These are phyloP conservation scores for Mechanitis messenoides DNA, from an alignment of 2,888 invertebrate genomes.

Conservation along the genomic window DNA sequence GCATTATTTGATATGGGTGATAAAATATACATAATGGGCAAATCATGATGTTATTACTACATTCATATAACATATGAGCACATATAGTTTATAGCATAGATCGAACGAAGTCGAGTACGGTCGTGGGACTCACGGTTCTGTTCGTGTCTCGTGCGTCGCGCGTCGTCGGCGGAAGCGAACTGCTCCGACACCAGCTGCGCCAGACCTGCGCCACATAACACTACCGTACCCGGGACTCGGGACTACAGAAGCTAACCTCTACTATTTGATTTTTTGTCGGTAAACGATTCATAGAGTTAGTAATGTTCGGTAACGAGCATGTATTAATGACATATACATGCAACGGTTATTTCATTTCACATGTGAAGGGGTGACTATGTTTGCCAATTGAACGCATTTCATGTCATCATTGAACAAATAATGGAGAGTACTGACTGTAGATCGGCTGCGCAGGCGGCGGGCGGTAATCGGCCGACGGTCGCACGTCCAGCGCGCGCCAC, in stretches of 20 bases:
- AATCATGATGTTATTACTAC: too few relatives aligned
- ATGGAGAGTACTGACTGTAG: conserved; percentile 51
- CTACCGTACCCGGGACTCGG: conserved; percentile 18
- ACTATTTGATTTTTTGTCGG: too few relatives aligned
- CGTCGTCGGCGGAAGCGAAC: conserved; percentile 52
- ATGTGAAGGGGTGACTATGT: not conserved
- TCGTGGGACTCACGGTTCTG: conserved; percentile 43
- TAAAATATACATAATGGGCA: too few relatives aligned
- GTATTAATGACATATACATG: conserved; percentile 12
- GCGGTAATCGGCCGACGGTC: conserved; percentile 54
- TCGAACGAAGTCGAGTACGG: not conserved
- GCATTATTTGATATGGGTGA: too few relatives aligned
- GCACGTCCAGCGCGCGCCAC: conserved; percentile 89
- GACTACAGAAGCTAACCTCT: not conserved
- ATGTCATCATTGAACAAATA: conserved; percentile 4
- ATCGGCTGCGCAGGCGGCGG: conserved; percentile 66
- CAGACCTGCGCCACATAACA: conserved; percentile 47
- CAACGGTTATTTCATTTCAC: conserved; percentile 12
- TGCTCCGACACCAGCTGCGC: conserved; percentile 69
- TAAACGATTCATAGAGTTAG: not conserved
- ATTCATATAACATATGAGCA: too few relatives aligned
- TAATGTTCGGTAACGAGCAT: conserved; percentile 1
- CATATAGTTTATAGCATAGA: too few relatives aligned
- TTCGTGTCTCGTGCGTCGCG: conserved; percentile 35
- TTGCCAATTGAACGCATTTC: not conserved